phyloP scores from a whole-genome alignment of 2,797 vertebrate species.

The Hippoglossus hippoglossus region DNA sequence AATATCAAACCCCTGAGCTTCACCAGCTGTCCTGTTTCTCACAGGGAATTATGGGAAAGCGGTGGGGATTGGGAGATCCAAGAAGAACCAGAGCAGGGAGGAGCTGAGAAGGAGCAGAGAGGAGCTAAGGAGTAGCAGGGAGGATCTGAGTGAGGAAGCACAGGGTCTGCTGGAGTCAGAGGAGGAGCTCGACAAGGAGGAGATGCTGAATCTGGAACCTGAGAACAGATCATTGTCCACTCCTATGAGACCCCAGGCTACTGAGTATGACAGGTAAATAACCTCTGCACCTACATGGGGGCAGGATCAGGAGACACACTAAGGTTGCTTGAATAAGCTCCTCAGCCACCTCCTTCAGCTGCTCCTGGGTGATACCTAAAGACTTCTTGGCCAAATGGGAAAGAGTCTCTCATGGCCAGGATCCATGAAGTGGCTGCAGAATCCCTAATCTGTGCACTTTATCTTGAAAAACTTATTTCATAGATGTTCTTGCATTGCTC shows the following conservation, averaged over 20 bases:
- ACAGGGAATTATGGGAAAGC: conserved; percentile 91
- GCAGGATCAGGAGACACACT: too few relatives aligned
- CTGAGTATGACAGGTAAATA: conserved; percentile 87
- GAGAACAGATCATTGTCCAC: conserved; percentile 83
- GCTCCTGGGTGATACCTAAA: not conserved
- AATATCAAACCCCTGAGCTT: not conserved
- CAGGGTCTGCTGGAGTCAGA: conserved; percentile 78
- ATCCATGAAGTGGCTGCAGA: too few relatives aligned
- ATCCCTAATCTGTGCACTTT: too few relatives aligned
- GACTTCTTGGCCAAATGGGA: too few relatives aligned
- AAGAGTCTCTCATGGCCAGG: too few relatives aligned
- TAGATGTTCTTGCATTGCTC: too few relatives aligned
- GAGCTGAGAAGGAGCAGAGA: conserved; percentile 70
- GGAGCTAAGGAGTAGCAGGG: conserved; percentile 78
- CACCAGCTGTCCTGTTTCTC: conserved; percentile 22
- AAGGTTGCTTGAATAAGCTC: not conserved
- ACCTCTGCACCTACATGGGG: not conserved
- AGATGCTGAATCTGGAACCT: conserved; percentile 64
- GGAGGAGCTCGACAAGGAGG: conserved; percentile 76
- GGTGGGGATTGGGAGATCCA: conserved; percentile 75
- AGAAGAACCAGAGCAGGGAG: conserved; percentile 73
- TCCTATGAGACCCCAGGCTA: conserved; percentile 83
- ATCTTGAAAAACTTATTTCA: too few relatives aligned
- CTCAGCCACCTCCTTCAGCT: not conserved
- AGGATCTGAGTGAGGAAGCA: conserved; percentile 69